phyloP scores from a whole-genome alignment of 2,797 vertebrate genomes.

The Gorsachius magnificus region DNA sequence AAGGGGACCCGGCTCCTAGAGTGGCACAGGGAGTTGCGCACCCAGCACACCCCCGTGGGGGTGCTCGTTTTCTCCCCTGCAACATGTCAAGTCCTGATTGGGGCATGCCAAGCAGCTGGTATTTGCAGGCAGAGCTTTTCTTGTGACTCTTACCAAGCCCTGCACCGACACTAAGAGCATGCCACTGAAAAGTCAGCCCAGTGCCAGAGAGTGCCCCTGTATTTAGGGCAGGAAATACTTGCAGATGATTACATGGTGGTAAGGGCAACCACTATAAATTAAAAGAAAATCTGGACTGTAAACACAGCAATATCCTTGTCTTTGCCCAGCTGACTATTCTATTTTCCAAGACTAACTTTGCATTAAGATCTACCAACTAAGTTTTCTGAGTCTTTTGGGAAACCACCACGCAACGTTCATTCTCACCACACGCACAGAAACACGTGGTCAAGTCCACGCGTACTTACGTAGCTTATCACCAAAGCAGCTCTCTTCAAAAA shows the following conservation, averaged over 20 bases:
- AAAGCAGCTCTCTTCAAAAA: conserved; percentile 87
- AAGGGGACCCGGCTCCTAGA: neutral
- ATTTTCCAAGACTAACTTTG: neutral
- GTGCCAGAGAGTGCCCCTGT: neutral
- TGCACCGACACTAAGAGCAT: neutral
- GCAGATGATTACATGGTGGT: neutral
- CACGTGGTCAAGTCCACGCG: neutral
- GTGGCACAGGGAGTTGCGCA: neutral
- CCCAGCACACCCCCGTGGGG: accelerated
- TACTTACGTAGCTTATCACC: conserved; percentile 87
- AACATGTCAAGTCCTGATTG: neutral
- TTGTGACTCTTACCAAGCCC: neutral
- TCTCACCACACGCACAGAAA: neutral
- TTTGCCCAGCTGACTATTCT: neutral
- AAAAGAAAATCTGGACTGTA: neutral
- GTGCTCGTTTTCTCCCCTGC: neutral
- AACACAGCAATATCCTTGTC: neutral
- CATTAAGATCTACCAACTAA: neutral
- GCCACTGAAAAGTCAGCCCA: neutral
- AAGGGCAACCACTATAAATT: neutral
- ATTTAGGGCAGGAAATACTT: neutral
- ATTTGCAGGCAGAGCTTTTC: neutral
- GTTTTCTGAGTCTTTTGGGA: neutral
- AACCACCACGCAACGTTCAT: neutral
- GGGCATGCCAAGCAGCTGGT: neutral